These are phyloP conservation scores for Troglohyphantes excavatus DNA, from an alignment of 2,888 invertebrate genomes.

Conservation along the genomic window DNA sequence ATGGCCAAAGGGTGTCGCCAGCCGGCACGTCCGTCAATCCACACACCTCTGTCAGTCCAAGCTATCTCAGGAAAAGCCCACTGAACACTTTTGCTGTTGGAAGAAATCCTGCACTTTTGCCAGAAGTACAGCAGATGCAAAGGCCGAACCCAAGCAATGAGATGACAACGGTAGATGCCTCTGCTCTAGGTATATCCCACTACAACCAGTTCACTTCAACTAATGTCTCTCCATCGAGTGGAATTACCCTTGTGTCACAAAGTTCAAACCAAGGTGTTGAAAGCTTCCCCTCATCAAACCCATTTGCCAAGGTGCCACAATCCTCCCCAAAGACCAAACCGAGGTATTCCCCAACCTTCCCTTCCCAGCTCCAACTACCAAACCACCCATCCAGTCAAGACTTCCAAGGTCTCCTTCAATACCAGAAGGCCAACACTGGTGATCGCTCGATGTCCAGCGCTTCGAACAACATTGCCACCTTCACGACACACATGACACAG, in stretches of 20 bases:
- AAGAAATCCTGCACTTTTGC: not conserved
- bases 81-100: not conserved
- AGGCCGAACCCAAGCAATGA: not conserved
- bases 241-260: not conserved
- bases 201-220: not conserved
- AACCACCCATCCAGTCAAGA: not conserved
- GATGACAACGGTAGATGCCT: slow-evolving; percentile 51
- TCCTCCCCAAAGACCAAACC: not conserved
- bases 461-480: not conserved
- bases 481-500: not conserved
- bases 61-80: not conserved
- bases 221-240: not conserved
- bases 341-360: not conserved
- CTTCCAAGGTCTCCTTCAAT: not conserved
- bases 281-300: not conserved
- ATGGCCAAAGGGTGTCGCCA: not conserved
- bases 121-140: not conserved
- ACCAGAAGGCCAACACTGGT: not conserved
- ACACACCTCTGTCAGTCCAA: not conserved
- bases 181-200: slow-evolving; percentile 23
- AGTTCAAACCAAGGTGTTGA: not conserved
- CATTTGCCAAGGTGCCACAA: not conserved
- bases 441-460: not conserved
- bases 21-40: not conserved
- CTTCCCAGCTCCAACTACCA: not conserved